Evolutionary conservation across 2,888 invertebrate species (phyloP), one percentile per base, ranked within the genome.

Genomic region (Linnaemya vulpina): DNA sequence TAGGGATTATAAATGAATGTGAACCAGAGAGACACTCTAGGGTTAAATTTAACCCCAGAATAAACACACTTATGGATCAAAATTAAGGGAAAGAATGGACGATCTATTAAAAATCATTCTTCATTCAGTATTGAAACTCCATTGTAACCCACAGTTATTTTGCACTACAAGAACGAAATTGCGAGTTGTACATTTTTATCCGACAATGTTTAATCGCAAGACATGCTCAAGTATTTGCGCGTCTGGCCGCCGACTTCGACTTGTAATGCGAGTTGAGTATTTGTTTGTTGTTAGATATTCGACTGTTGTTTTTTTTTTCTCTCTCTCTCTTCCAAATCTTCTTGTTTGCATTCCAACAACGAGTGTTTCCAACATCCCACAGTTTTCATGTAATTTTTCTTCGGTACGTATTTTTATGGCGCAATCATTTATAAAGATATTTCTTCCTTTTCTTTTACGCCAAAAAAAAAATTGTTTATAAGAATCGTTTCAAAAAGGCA

Each of bases 391-490:
- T 78, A 53, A 62, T 55, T 60, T 67, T 73, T 70, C 13, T 65
- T 43, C n/a, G 20, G 13, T 38, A 15, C 62, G 17, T 9, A 53
- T 60, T 80, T 82, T 76, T 75, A 77, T 51, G 65, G 43, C 22
- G 67, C 68, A 67, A 70, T 81, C 17, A 81, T 81, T 82, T 76
- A 63, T 70, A 55, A 53, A 55, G 63, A 76, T 55, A n/a, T n/a
- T n/a, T 78, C 60, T 43, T 68, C 60, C 74, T 30, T 79, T 70
- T 58, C 43, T 40, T 58, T 55, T 40, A n/a, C 35, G 20, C 76
- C 62, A 71, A 71, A 63, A 76, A 63, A 76, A 70, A 80, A 65
- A 74, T 73, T 60, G 58, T 51, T 73, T 70, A 49, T 51, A 71
- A 65, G 63, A 71, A 65, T 65, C 55, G 35, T 76, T 75, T 62